Evolutionary conservation across 2,888 invertebrate genomes (phyloP), one percentile per base, ranked within the genome.

Genomic region (Ophioninae sp.): DNA sequence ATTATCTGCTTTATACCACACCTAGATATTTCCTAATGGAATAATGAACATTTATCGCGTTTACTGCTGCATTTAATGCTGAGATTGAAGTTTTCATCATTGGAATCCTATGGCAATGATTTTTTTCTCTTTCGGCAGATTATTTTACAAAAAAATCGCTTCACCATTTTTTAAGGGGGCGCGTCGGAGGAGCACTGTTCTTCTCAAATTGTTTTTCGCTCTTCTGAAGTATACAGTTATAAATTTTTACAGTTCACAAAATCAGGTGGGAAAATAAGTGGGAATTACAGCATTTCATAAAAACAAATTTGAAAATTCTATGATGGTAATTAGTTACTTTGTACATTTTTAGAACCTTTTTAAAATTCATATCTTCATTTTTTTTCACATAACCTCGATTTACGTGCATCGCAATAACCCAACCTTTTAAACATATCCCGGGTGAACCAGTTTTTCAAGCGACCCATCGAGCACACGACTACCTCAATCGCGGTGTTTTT

Each of bases 341-440:
- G 30, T 30, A 30, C 30, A 30, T 30, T 30, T 30, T 30, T 30
- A 30, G 30, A 30, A 30, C 3, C 30, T 30, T 30, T 30, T 30
- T 3, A 3, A 30, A 30, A 30, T 30, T 30, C 30, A 30, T 30
- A 30, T 30, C 30, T 2, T 30, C 30, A 30, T 30, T 30, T 30
- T 30, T 30, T 30, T 30, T 30, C 1, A 30, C 30, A 2, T 3
- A 30, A 30, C 30, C 30, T 30, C 30, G 30, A 30, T 30, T 30
- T 87, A 59, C 59, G 20, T 87, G 84, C 87, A 87, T 30, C 30
- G 30, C 3, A 30, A 30, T 30, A 30, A 30, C 30, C 30, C 30
- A 30, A 30, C 30, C 30, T 3, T 30, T 30, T 30, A 1, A 30
- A 3, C 30, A 30, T 30, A 30, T 30, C 30, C 30, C 30, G 3